Evolutionary conservation across 2,888 invertebrate species (phyloP), one percentile per base, ranked within the genome.

Genomic region (Drosophila mayaguana): DNA sequence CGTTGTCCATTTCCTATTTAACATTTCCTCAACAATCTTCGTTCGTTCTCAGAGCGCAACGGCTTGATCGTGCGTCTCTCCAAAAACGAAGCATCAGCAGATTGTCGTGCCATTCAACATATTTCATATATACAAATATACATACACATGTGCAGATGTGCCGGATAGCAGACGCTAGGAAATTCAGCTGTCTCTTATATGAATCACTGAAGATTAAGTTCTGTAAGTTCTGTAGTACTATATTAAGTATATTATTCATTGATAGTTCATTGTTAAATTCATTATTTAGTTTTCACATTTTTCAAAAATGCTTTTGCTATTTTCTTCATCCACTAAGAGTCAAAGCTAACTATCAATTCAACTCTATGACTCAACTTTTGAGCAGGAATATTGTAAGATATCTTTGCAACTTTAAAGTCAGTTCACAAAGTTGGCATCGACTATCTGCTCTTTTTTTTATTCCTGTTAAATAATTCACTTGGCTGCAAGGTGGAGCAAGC

Each of bases 381-480:
- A 0, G 36, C 20, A 63, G 25, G 9, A 25, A 46, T 28, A 36
- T 46, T 9, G 12, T 20, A 28, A 38, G 28, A 42, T 28, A 63
- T 63, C 34, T 42, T 42, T 1, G 32, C 14, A 43, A 55, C 14
- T 62, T 64, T 32, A 4, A 18, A 11, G 34, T 7, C 20, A 54
- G 45, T 36, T 36, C 36, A 18, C 34, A 61, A 20, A 46, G 46
- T 62, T 46, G 25, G 8, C 22, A 11, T 6, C 16, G 25, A 20
- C 28, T 46, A 59, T 61, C 28, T 20, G 0, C 8, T 11, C 3
- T 45, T 8, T 43, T 8, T 43, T 34, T 28, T 16, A 28, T n/a
- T 12, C 16, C 32, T 18, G 28, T 7, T 32, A 34, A 53, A 73
- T 64, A 62, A 70, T 54, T 54, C 32, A 74, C 56, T 56, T 46